These are phyloP conservation scores for Ferrisia virgata DNA, from an alignment of 2,888 invertebrate species.

Conservation along the genomic window DNA sequence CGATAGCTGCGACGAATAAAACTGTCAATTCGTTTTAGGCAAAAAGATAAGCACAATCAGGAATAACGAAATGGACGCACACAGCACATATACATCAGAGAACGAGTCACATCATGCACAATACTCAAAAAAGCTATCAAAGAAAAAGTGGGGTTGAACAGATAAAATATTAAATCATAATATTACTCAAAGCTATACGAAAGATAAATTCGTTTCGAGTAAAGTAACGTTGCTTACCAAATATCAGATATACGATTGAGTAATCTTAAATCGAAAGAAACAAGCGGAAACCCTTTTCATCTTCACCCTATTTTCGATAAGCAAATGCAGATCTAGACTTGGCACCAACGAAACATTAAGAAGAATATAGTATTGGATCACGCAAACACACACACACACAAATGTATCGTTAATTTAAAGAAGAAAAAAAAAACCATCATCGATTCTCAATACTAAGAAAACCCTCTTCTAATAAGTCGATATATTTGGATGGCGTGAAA, in stretches of 20 bases:
- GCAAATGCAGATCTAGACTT: not conserved
- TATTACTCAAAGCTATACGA: not conserved
- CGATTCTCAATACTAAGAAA: not conserved
- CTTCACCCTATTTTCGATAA: not conserved
- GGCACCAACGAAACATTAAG: not conserved
- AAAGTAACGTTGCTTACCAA: not conserved
- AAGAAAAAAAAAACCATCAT: not conserved
- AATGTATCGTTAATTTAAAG: not conserved
- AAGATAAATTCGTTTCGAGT: not conserved
- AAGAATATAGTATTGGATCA: not conserved
- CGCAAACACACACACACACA: not conserved
- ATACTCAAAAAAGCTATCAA: not conserved
- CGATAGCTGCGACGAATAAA: not conserved
- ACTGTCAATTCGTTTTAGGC: not conserved
- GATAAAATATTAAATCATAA: not conserved
- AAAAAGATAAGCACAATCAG: not conserved
- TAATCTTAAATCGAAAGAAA: not conserved
- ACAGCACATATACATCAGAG: not conserved
- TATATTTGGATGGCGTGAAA: not conserved
- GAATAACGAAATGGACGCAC: not conserved
- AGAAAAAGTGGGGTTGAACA: not conserved
- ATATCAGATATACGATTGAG: not conserved
- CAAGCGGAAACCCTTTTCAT: not conserved
- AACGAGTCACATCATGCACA: not conserved
- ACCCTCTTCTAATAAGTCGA: not conserved